Conservation (phyloP, 2,888 invertebrate genomes). For the Torymus tubicola region DNA sequence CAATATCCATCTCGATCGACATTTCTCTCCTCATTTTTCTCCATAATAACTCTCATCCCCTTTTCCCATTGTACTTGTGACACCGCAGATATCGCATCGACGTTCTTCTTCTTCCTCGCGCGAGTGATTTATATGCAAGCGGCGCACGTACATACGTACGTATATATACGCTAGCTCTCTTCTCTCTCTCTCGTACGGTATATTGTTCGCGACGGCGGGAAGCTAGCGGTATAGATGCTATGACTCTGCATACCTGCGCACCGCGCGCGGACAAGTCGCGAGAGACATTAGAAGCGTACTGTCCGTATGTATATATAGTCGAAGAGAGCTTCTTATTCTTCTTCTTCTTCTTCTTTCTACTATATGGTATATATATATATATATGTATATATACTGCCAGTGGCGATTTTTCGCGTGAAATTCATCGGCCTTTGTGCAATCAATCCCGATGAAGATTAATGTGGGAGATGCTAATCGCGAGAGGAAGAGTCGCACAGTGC, state of each 20-base stretch:
- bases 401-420: background rate
- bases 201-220: constrained; percentile 12
- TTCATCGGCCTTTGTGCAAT: constrained; percentile 8
- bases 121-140: constrained; percentile 41
- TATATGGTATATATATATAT: too few relatives aligned
- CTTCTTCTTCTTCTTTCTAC: background rate
- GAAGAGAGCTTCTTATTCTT: background rate
- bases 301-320: too few relatives aligned
- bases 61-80: background rate
- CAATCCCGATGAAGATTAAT: constrained; percentile 34
- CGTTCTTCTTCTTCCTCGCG: constrained; percentile 1
- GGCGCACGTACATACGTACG: background rate
- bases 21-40: constrained; percentile 15
- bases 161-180: too few relatives aligned
- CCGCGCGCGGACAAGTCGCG: background rate
- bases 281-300: background rate
- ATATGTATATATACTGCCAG: too few relatives aligned
- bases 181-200: constrained; percentile 22
- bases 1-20: background rate
- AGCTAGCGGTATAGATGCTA: constrained; percentile 36
- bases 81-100: constrained; percentile 22
- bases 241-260: constrained; percentile 20
- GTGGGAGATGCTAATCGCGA: constrained; percentile 5
- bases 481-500: too few relatives aligned
- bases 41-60: background rate